Percentiles rank a stretch among this genome's conserved stretches.
Evolutionary conservation across 1,140 invertebrate species (phyloP).

Genomic region (Scaptomyza pallida): DNA sequence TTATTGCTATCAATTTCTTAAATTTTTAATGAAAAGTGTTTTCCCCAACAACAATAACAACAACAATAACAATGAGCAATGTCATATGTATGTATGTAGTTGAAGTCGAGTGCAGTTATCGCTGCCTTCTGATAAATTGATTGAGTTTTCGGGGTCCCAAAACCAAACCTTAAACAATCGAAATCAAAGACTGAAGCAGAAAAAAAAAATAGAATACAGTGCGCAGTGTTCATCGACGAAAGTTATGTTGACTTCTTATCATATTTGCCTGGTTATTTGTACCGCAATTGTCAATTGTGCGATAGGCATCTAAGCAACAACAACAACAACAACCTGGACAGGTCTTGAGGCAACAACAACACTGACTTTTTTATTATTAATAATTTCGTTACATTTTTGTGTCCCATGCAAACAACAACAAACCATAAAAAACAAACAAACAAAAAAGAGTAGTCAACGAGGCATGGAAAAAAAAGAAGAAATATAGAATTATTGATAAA

Average conservation of each 20-base stretch:
- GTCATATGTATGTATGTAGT: neutral
- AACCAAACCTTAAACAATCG: conserved; percentile 43
- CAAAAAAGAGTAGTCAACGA: conserved; percentile 18
- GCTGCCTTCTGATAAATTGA: conserved; percentile 70
- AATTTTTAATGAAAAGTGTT: conserved; percentile 77
- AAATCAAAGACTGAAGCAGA: conserved; percentile 30
- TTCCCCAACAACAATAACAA: conserved; percentile 45
- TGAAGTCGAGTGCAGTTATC: conserved; percentile 48
- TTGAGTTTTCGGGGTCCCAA: conserved; percentile 57
- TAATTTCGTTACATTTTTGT: conserved; percentile 30
- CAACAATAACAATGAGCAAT: conserved; percentile 19
- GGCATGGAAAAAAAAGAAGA: conserved; percentile 18
- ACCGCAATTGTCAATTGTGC: conserved; percentile 76
- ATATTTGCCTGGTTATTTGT: conserved; percentile 48
- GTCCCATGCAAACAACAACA: conserved; percentile 33
- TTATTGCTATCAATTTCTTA: conserved; percentile 74
- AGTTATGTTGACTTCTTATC: conserved; percentile 74
- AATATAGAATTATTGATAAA: conserved; percentile 44
- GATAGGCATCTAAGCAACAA: conserved; percentile 61
- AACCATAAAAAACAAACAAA: conserved; percentile 6
- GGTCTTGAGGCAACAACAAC: conserved; percentile 41
- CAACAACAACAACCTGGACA: conserved; percentile 36
- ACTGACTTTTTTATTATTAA: conserved; percentile 46
- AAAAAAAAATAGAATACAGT: conserved; percentile 5
- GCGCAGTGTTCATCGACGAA: conserved; percentile 47